Base-by-base conservation (phyloP, 2,113 vertebrate genomes). In the Phoxinus phoxinus region DNA sequence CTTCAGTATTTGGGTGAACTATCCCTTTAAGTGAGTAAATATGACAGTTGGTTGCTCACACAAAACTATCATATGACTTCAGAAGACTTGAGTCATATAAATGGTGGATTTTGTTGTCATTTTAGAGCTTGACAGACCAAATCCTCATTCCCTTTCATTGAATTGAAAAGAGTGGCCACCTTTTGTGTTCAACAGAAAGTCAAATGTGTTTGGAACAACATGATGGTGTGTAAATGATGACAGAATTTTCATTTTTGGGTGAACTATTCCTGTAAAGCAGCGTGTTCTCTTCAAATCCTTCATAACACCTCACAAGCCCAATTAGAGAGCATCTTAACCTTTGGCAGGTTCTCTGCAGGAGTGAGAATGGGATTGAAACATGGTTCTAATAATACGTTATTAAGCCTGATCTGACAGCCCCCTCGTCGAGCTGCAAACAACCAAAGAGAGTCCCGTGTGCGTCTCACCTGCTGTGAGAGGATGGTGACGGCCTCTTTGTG, bases 401-500 rank as follows among this genome's bases (percentile, higher is more conserved):
- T n/a, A 12, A 67, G 8, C 37, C 17, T 32, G 79, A 30, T 67
- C 17, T 51, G 61, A 63, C 35, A 44, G n/a, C 13, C 13, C 56
- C 12, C 59, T 63, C 7, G 41, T 15, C 1, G 25, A 12, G 25
- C 25, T 35, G 41, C 13, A 41, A 4, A 63, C 59, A 35, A 59
- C 35, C 4, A 61, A 8, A 48, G 8, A 21, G 8, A 73, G 53
- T 6, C 58, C 21, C 4, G 46, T 15, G 48, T 51, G 84, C 6
- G 63, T 87, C 63, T 88, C 86, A 99, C 98, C 97, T 99, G 98
- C 76, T 99, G 98, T 8, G 98, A 99, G 88, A 99, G 96, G 88
- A 99, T 99, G 90, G 97, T 99, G 67, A 99, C 98, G 2, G 98
- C 98, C 93, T 99, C 98, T 94, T 99, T 98, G 92, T 99, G 98